A percentile compares a stretch with the other conserved stretches of the same genome.
Conservation (phyloP, 2,888 invertebrate genomes). For the Habroteleia sp. region DNA sequence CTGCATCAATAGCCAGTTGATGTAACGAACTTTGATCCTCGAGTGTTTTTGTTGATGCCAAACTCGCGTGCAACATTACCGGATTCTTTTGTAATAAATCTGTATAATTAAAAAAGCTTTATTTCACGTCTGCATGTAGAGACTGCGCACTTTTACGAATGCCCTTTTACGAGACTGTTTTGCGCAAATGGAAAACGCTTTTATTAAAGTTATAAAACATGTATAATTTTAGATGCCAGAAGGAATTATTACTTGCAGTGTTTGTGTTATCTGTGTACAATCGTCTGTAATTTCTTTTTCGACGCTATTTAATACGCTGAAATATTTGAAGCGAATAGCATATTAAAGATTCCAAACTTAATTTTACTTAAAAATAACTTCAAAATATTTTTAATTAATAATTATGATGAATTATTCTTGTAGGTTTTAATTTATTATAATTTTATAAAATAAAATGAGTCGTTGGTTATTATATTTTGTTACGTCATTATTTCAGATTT, state of each 20-base stretch:
- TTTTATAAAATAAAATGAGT: no score
- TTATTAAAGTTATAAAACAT: constrained; percentile 25
- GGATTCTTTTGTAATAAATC: constrained; percentile 22
- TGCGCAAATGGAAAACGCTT: constrained; percentile 11
- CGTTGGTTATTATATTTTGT: no score
- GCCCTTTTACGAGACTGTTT: constrained; percentile 4
- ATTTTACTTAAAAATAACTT: no score
- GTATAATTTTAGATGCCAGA: constrained; percentile 12
- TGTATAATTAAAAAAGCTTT: constrained; percentile 31
- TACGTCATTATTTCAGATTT: no score
- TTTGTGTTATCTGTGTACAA: no score
- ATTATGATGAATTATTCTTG: no score
- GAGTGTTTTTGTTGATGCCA: constrained; percentile 5
- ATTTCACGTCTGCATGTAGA: neutral
- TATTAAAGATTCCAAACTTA: no score
- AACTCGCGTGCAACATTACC: constrained; percentile 4
- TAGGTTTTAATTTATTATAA: no score
- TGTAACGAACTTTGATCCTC: constrained; percentile 11
- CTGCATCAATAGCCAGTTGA: constrained; percentile 12
- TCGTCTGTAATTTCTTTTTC: constrained; percentile 10
- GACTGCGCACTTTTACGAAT: constrained; percentile 2
- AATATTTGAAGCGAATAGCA: no score
- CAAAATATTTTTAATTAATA: no score
- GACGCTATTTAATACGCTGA: no score
- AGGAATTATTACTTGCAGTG: constrained; percentile 14